Evolutionary conservation across 2,888 invertebrate species (phyloP), one percentile per base, ranked within the genome.

Genomic region (Drosophila subquinaria): DNA sequence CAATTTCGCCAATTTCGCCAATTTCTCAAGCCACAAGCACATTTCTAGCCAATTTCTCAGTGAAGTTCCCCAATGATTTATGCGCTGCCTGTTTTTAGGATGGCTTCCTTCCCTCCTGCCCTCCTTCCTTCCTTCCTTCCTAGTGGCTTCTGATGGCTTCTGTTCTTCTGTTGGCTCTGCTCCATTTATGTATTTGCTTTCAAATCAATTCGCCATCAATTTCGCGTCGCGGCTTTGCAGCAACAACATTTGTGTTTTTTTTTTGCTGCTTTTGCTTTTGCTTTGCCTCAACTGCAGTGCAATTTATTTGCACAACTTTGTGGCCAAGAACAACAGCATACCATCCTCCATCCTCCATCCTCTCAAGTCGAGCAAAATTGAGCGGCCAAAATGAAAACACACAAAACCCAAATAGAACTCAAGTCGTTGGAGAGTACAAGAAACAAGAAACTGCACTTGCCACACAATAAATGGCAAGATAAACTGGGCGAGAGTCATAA

Each of bases 121-220:
- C 20, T 52, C 27, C 27, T 27, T 36, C 13, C 23, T 33, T 52
- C 27, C 27, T 43, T 52, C 27, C 5, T 27, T 52, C 27, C 5
- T 6, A 27, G 35, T 63, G 68, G 61, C 13, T 45, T 30, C 36
- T 59, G 61, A 2, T 45, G 36, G 38, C 6, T 55, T n/a, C 9
- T 55, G 8, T 17, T 42, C n/a, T 42, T 35, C 20, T 30, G 33
- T 51, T 51, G 66, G 56, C 67, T 59, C 50, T 80, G 89, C 83
- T 80, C 85, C 84, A 82, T 82, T 87, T 86, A 84, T 88, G 89
- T 89, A 87, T 85, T 87, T 89, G 89, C 88, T 85, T 87, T 88
- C 84, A 89, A 84, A 89, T 85, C 84, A 85, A 89, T 87, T 87
- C 88, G 69, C 79, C 88, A 85, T 89, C 88, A 85, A 89, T 84